A percentile compares a stretch with the other conserved stretches of the same genome.
Conservation (phyloP, 2,888 invertebrate genomes). For the Baccha elongata region DNA sequence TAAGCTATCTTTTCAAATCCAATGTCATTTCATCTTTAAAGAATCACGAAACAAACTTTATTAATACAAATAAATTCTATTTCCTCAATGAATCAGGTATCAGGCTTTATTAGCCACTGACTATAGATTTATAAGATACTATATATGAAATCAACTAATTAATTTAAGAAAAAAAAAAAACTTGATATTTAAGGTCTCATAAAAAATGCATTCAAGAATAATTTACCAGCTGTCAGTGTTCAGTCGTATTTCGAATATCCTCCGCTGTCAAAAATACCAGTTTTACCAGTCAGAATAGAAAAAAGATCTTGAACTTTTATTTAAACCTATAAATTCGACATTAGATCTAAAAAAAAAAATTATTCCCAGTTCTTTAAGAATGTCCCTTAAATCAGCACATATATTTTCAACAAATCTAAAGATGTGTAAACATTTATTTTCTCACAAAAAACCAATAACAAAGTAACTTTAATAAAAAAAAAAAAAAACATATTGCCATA, state of each 20-base stretch:
- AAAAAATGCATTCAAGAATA: background rate
- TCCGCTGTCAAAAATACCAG: background rate
- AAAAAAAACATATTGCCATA: constrained; percentile 56
- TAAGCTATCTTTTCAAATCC: background rate
- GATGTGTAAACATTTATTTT: background rate
- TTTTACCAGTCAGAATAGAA: background rate
- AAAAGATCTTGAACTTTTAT: background rate
- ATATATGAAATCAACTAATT: background rate
- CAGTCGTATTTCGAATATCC: background rate
- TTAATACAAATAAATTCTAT: background rate
- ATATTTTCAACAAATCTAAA: background rate
- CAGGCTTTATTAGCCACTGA: no score
- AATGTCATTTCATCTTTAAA: background rate
- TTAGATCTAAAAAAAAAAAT: background rate
- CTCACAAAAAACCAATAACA: constrained; percentile 21
- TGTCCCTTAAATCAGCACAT: background rate
- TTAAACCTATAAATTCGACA: background rate
- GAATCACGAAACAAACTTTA: background rate
- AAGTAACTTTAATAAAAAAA: constrained; percentile 53
- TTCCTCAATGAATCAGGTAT: background rate
- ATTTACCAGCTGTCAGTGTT: background rate
- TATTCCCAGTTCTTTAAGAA: background rate
- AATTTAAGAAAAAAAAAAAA: no score
- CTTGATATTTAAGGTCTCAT: background rate
- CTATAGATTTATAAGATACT: no score